A percentile compares a stretch with the other conserved stretches of the same genome.
These are phyloP conservation scores for Myiagra hebetior DNA, from an alignment of 2,113 vertebrate genomes.

Conservation along the genomic window DNA sequence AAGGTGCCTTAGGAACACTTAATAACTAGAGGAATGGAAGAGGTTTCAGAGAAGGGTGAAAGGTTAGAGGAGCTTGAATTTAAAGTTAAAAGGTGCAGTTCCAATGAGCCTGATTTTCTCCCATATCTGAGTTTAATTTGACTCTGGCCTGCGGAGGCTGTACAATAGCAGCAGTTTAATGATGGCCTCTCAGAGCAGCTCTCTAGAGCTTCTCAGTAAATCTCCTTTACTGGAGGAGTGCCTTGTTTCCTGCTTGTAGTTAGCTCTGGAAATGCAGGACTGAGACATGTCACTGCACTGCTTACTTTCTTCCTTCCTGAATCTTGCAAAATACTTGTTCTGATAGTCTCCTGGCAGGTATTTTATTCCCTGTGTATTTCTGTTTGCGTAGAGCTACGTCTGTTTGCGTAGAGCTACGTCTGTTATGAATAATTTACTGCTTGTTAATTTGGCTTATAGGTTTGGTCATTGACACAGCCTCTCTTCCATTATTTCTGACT, in stretches of 20 bases:
- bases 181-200: rapidly evolving
- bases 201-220: background rate
- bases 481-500: background rate
- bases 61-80: background rate
- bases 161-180: background rate
- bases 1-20: background rate
- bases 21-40: background rate
- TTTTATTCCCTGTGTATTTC: background rate
- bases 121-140: background rate
- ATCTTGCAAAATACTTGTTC: background rate
- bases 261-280: background rate
- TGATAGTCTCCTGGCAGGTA: background rate
- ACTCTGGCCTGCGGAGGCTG: rapidly evolving
- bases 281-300: background rate
- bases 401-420: background rate
- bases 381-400: background rate
- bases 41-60: background rate
- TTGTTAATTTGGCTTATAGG: background rate
- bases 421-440: background rate
- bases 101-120: background rate
- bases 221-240: background rate
- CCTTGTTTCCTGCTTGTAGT: background rate
- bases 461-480: background rate
- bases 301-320: background rate
- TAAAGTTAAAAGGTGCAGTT: background rate